Evolutionary conservation across 2,888 invertebrate genomes (phyloP), one percentile per base, ranked within the genome.

Genomic region (Sesamia inferens): DNA sequence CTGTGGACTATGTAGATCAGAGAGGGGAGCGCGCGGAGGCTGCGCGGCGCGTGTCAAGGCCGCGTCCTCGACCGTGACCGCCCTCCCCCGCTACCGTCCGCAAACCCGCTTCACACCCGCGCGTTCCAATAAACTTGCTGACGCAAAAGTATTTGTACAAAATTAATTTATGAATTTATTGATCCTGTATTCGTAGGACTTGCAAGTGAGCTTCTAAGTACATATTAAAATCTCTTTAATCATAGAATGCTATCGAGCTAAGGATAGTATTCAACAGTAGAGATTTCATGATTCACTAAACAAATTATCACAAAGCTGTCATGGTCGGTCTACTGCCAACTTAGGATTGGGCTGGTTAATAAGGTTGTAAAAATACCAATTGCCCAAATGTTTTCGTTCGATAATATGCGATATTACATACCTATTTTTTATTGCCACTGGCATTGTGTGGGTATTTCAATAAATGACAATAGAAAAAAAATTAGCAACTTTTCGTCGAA

Each of bases 1-100:
- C 64, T 68, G 61, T 64, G 69, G 58, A 55, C 39, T 7, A 55
- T n/a, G 62, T 44, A 58, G 71, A n/a, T n/a, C n/a, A 67, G 76
- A 69, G 59, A 54, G 58, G 61, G 66, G 74, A 68, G 54, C 47
- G 76, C 88, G 87, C 90, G 91, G 93, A 94, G 92, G 92, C 93
- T 94, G 94, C 90, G 93, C 93, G 84, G 91, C 91, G 89, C 88
- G 92, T 93, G 95, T 95, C 94, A 95, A 94, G 95, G 95, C 91
- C 93, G 85, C 89, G 94, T 90, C 94, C 94, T 94, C 93, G 94
- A 93, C 95, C 95, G 92, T 95, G 95, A 95, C 94, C 94, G 92
- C 86, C 81, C 75, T 85, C 83, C 68, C 79, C 64, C 42, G 7
- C 72, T 31, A 14, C 24, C 63, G 72, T 71, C 79, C 70, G 31